Base-by-base conservation (phyloP, 2,888 invertebrate genomes). In the Dione juno region DNA sequence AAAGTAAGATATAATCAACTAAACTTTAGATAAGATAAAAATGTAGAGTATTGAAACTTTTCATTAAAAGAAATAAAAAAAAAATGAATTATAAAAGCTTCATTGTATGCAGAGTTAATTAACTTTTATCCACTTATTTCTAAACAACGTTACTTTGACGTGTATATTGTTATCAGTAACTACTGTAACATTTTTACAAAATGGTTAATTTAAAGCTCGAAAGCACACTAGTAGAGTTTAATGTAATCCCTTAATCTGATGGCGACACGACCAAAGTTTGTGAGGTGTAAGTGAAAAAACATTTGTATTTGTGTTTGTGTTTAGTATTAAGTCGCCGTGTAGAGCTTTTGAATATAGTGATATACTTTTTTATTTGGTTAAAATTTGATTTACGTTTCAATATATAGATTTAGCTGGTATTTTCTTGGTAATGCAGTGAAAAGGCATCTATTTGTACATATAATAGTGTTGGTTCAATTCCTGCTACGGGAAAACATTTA, bases 201-300 rank as follows among this genome's bases (percentile, higher is more conserved):
- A 57, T 6, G 16, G 57, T 16, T 57, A 57, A 57, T 57, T 57
- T 61, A n/a, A 35, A 61, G 28, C 61, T 35, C 28, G 28, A 28
- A 45, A 43, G 45, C 28, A 9, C 45, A 61, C 61, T n/a, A 45
- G 45, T 28, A 28, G 1, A 19, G 28, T 61, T 28, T 61, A 45
- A 45, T 61, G 61, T 61, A 61, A 61, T 28, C 61, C 35, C n/a
- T 28, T 61, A 45, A 61, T 45, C 61, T 61, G 61, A n/a, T 45
- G 45, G 61, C 61, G 43, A 45, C 61, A 61, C 61, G 61, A 28
- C n/a, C 43, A 11, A 28, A 10, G 28, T 11, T 43, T 45, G 28
- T 35, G 45, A 45, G 13, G 61, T 45, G 61, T 35, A 45, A 61
- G 61, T 61, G 59, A 45, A 61, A 61, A 61, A 61, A 61, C 45